These are phyloP conservation scores for Kradibia gibbosae DNA, from an alignment of 1,140 invertebrate genomes.

Conservation along the genomic window DNA sequence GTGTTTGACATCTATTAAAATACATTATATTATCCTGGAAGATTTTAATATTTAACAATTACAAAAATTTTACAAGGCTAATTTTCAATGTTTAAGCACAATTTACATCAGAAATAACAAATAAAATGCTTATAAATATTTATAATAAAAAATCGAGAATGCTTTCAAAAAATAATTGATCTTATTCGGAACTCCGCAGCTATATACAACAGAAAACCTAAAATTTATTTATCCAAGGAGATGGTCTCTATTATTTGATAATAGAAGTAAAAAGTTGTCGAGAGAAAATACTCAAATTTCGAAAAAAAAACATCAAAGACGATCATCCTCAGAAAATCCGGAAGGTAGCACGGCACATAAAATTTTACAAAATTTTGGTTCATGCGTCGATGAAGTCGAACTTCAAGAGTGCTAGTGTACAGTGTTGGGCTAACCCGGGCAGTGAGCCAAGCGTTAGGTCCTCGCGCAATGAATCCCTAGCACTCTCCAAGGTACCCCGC, in stretches of 20 bases:
- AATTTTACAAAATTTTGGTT: slow-evolving; percentile 2
- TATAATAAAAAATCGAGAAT: slow-evolving; percentile 33
- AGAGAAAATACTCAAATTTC: slow-evolving; percentile 5
- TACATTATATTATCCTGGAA: slow-evolving; percentile 39
- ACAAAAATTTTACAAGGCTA: slow-evolving; percentile 39
- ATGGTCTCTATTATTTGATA: slow-evolving; percentile 20
- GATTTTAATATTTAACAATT: slow-evolving; percentile 30
- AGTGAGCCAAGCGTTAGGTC: background rate
- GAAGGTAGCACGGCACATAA: slow-evolving; percentile 11
- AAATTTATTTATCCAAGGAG: background rate
- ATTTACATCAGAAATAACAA: slow-evolving; percentile 38
- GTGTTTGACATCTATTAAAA: slow-evolving; percentile 43
- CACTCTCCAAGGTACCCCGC: slow-evolving; percentile 32
- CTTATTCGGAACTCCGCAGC: slow-evolving; percentile 27
- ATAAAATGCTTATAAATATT: slow-evolving; percentile 6
- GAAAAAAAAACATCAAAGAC: slow-evolving; percentile 6
- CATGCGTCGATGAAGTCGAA: slow-evolving; percentile 17
- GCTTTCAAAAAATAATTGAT: slow-evolving; percentile 26
- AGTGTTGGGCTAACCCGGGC: slow-evolving; percentile 20
- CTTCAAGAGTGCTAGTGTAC: slow-evolving; percentile 44
- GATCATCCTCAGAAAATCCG: slow-evolving; percentile 1
- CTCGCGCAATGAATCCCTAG: slow-evolving; percentile 11
- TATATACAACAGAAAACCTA: slow-evolving; percentile 17
- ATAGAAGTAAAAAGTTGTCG: background rate
- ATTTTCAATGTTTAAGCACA: slow-evolving; percentile 30